Conservation (phyloP, 2,888 invertebrate genomes). For the Linhomoeus sp. region DNA sequence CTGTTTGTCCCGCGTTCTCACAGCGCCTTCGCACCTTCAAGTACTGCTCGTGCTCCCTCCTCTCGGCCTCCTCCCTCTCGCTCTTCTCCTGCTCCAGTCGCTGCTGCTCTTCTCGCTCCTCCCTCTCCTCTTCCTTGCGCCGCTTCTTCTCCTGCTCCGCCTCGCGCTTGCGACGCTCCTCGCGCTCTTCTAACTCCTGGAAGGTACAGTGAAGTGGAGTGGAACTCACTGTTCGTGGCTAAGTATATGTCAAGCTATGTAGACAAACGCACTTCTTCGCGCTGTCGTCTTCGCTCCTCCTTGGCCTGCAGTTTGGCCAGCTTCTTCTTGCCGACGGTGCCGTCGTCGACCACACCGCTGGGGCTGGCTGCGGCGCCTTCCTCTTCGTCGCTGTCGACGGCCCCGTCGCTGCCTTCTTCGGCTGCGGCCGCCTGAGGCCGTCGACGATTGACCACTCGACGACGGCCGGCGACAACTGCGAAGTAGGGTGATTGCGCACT, state of each 20-base stretch:
- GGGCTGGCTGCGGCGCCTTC: not conserved
- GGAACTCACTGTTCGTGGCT: not conserved
- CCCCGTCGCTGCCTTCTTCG: too few species aligned
- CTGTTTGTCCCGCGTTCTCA: too few species aligned
- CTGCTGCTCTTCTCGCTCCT: conserved; percentile 7
- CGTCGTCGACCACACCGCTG: not conserved
- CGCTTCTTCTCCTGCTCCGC: conserved; percentile 14
- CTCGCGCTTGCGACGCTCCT: conserved; percentile 19
- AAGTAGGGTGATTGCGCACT: too few species aligned
- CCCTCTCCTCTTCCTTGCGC: conserved; percentile 12
- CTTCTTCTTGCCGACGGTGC: conserved; percentile 24
- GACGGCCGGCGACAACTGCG: too few species aligned
- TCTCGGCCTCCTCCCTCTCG: conserved; percentile 15
- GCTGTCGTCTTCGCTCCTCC: conserved; percentile 17
- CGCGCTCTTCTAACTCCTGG: conserved; percentile 20
- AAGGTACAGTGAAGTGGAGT: not conserved
- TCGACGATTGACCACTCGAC: too few species aligned
- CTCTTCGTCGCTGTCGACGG: not conserved
- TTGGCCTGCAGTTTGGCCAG: conserved; percentile 23
- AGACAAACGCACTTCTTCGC: conserved; percentile 15
- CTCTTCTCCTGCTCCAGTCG: conserved; percentile 16
- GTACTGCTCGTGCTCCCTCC: conserved; percentile 22
- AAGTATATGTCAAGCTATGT: not conserved
- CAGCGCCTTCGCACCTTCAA: conserved; percentile 16
- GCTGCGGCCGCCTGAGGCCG: too few species aligned